Percentiles rank a stretch among this genome's conserved stretches.
Evolutionary conservation across 2,113 vertebrate species (phyloP).

Genomic region (Salminus brasiliensis): DNA sequence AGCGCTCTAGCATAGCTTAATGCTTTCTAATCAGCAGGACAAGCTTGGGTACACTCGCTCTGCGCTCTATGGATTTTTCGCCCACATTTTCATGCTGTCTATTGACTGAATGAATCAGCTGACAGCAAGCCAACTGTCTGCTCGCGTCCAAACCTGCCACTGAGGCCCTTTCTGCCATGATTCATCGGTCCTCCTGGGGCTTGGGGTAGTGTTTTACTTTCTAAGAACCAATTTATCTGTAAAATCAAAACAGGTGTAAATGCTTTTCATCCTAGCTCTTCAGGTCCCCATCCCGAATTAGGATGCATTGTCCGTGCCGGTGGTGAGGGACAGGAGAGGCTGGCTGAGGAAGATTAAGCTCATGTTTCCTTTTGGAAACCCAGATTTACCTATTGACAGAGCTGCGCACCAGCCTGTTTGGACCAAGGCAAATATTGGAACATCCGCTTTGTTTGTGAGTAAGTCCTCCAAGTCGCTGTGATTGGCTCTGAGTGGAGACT

Average conservation of each 20-base stretch:
- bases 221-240: neutral
- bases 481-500: neutral
- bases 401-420: neutral
- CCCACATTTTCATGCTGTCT: slow-evolving; percentile 39
- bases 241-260: neutral
- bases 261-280: neutral
- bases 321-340: neutral
- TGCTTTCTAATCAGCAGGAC: neutral
- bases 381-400: slow-evolving; percentile 34
- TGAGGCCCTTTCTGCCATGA: neutral
- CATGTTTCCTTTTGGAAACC: slow-evolving; percentile 1
- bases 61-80: neutral
- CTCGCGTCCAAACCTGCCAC: neutral
- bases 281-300: neutral
- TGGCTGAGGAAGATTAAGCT: neutral
- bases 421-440: slow-evolving; percentile 18
- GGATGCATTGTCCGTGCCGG: neutral
- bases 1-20: neutral
- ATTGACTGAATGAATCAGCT: slow-evolving; percentile 46
- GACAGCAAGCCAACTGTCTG: slow-evolving; percentile 14
- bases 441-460: neutral
- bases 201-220: neutral
- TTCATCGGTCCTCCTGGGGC: neutral
- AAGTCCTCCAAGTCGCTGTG: neutral
- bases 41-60: neutral